Base-by-base conservation (phyloP, 2,888 invertebrate species). In the Ornithoptera alexandrae region DNA sequence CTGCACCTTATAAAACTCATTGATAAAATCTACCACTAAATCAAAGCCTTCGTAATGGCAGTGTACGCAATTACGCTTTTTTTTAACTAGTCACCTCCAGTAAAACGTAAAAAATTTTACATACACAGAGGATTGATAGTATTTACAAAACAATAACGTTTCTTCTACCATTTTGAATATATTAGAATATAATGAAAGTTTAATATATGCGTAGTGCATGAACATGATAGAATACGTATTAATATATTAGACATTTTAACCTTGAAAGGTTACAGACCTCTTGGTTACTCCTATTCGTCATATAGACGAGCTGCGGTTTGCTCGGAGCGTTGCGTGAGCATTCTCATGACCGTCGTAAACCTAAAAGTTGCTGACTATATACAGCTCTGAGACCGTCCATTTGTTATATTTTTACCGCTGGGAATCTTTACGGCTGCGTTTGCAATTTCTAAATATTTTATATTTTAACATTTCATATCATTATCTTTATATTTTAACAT, bases 161-260 rank as follows among this genome's bases (percentile, higher is more conserved):
- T 84, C 77, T 79, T 60, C 62, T 68, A 72, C 84, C 85, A 80
- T 81, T 83, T 83, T 79, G 72, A 80, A 77, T 57, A 3, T 66
- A 84, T 86, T 86, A 84, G 82, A 87, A 85, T 86, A 84, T 85
- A 87, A 87, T 85, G 77, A 71, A 68, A 39, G n/a, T 62, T 69
- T 61, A 74, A 73, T 69, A 72, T 74, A 74, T 73, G 69, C 73
- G 74, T 75, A 74, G 74, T 70, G 72, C 46, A 68, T 58, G 62
- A 58, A 59, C 60, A 62, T 59, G 62, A 24, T 65, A 53, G 42
- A 62, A 60, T 70, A 62, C 53, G 42, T 64, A 56, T 63, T 60
- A 63, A 60, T 59, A 67, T 39, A 67, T 62, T 63, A 63, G 53
- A 66, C 56, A 24, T 58, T 50, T 68, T 74, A 79, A 78, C 78